phyloP scores from a whole-genome alignment of 2,797 vertebrate genomes.

The Hapalemur alaotrensis region DNA sequence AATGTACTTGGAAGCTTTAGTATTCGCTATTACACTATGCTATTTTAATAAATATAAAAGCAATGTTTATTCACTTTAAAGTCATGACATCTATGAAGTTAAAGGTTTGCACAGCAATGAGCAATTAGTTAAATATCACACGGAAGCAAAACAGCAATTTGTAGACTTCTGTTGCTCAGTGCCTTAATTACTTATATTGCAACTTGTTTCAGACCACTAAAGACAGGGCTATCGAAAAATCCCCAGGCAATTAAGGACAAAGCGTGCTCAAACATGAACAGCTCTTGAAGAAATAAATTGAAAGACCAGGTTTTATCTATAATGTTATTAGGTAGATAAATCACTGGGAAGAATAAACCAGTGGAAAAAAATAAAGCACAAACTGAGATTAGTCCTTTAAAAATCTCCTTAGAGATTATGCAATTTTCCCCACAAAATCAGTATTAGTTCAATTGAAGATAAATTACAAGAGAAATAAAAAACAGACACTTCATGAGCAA shows the following conservation, averaged over 20 bases:
- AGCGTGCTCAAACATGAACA: constrained; percentile 64
- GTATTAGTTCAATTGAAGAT: constrained; percentile 70
- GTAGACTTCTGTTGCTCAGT: constrained; percentile 20
- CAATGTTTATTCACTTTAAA: constrained; percentile 48
- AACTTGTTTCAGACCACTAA: constrained; percentile 64
- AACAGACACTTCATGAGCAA: constrained; percentile 30
- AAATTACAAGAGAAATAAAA: constrained; percentile 72
- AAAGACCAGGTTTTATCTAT: constrained; percentile 72
- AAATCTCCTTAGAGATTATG: constrained; percentile 72
- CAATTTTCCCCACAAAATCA: constrained; percentile 70
- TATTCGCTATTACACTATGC: not conserved
- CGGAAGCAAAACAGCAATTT: constrained; percentile 58
- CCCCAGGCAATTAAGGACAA: constrained; percentile 75
- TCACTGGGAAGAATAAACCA: constrained; percentile 70
- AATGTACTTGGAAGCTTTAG: not conserved
- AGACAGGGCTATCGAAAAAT: constrained; percentile 50
- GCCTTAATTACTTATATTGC: constrained; percentile 69
- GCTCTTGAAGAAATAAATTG: constrained; percentile 70
- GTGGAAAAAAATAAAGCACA: constrained; percentile 13
- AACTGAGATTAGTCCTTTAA: constrained; percentile 62
- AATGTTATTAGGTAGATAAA: constrained; percentile 80
- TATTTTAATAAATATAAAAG: constrained; percentile 57
- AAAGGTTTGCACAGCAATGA: constrained; percentile 67
- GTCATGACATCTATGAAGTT: constrained; percentile 52
- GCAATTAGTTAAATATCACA: constrained; percentile 74